Conservation (phyloP, 1,140 invertebrate species). For the Bombus superbus region DNA sequence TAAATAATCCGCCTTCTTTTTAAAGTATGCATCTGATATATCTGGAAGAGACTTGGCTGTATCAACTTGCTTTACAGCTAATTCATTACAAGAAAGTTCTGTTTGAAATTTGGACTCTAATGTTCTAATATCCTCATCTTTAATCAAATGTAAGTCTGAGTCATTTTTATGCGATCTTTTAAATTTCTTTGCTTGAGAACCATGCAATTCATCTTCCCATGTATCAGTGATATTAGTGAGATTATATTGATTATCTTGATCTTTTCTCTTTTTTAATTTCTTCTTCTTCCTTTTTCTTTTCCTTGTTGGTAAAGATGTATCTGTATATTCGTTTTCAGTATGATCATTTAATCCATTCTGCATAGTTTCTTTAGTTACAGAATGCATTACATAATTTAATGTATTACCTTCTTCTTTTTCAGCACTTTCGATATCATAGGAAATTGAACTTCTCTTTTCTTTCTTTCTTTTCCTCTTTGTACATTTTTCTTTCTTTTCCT, state of each 20-base stretch:
- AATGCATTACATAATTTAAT: neutral
- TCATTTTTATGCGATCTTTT: conserved; percentile 22
- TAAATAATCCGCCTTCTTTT: conserved; percentile 22
- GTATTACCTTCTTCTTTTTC: conserved; percentile 9
- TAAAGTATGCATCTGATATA: neutral
- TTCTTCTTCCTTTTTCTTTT: conserved; percentile 12
- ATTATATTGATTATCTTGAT: neutral
- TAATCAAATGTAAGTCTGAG: neutral
- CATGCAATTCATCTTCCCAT: neutral
- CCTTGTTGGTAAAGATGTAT: neutral
- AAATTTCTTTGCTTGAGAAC: conserved; percentile 11
- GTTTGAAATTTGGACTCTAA: neutral
- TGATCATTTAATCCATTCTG: neutral
- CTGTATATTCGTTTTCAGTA: neutral
- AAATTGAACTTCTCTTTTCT: neutral
- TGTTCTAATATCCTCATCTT: neutral
- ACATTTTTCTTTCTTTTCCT: neutral
- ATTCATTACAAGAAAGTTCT: neutral
- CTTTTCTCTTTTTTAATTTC: conserved; percentile 19
- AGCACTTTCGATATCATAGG: neutral
- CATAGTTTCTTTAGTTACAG: neutral
- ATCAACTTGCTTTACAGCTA: too few species aligned
- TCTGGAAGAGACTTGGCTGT: neutral
- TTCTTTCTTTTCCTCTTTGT: neutral
- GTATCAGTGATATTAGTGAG: neutral